Evolutionary conservation across 2,888 invertebrate genomes (phyloP).

Genomic region (Lampropteryx suffumata): DNA sequence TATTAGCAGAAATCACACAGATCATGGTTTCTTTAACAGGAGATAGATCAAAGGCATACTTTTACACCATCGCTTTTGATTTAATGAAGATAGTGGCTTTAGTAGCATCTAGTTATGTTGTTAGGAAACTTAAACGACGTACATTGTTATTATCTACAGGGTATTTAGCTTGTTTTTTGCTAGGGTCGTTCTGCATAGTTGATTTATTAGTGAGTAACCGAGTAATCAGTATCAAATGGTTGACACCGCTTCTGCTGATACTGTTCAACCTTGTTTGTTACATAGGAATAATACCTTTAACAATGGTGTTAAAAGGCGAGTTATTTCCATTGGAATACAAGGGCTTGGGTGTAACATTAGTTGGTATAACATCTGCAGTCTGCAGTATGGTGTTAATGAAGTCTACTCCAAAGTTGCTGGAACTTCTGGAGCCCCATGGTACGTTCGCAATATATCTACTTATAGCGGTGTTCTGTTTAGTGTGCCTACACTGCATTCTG

Average conservation of each 20-base stretch:
- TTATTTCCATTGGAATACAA: constrained; percentile 43
- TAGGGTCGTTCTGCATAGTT: constrained; percentile 3
- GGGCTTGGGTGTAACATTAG: constrained; percentile 23
- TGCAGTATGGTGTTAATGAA: constrained; percentile 34
- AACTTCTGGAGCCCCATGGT: constrained; percentile 27
- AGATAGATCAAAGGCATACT: constrained; percentile 2
- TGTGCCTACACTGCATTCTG: constrained; percentile 35
- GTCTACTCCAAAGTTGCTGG: not conserved
- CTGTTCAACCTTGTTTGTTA: constrained; percentile 7
- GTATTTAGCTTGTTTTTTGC: not conserved
- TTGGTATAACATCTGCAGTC: constrained; percentile 27
- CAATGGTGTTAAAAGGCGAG: constrained; percentile 28
- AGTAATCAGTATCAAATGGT: constrained; percentile 3
- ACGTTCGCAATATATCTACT: constrained; percentile 33
- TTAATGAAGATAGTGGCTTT: constrained; percentile 11
- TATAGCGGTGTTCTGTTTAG: constrained; percentile 12
- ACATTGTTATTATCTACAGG: constrained; percentile 1
- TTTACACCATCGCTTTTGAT: constrained; percentile 7
- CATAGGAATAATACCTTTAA: constrained; percentile 3
- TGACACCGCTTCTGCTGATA: constrained; percentile 5
- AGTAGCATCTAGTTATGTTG: constrained; percentile 1
- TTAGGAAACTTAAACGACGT: constrained; percentile 9
- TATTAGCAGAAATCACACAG: constrained; percentile 8
- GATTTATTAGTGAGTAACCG: not conserved
- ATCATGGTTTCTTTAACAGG: constrained; percentile 10